A percentile compares a stretch with the other conserved stretches of the same genome.
These are phyloP conservation scores for Thereuonema tuberculata DNA, from an alignment of 1,140 invertebrate genomes.

Conservation along the genomic window DNA sequence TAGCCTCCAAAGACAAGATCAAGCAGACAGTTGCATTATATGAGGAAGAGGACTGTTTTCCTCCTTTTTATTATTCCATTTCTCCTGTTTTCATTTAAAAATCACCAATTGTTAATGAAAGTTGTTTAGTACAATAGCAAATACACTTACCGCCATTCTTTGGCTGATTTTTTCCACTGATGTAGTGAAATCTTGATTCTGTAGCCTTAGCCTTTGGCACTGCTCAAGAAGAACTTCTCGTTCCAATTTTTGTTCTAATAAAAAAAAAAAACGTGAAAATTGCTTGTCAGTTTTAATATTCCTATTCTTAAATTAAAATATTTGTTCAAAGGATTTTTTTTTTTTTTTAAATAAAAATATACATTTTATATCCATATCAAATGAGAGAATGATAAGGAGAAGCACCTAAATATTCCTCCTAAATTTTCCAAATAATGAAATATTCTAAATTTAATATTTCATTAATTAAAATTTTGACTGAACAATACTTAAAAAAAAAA, in stretches of 20 bases:
- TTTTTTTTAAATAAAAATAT: neutral
- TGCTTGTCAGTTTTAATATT: neutral
- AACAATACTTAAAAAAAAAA: no score
- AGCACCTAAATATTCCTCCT: neutral
- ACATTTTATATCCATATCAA: neutral
- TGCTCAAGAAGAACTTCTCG: constrained; percentile 6
- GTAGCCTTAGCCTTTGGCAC: neutral
- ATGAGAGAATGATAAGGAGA: neutral
- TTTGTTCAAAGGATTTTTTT: neutral
- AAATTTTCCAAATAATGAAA: neutral
- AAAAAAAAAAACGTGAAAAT: neutral
- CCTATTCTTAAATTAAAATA: neutral
- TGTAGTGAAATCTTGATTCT: neutral
- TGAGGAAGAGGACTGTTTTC: no score
- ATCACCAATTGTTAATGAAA: no score
- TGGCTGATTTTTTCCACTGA: neutral
- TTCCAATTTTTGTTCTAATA: constrained; percentile 8
- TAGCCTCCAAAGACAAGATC: neutral
- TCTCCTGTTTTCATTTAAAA: no score
- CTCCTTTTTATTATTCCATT: no score
- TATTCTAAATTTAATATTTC: no score
- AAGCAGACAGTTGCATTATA: no score
- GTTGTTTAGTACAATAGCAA: no score
- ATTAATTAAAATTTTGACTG: no score
- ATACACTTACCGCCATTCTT: constrained; percentile 3